phyloP scores from a whole-genome alignment of 2,888 invertebrate species.

The Rhorus exstirpatorius region DNA sequence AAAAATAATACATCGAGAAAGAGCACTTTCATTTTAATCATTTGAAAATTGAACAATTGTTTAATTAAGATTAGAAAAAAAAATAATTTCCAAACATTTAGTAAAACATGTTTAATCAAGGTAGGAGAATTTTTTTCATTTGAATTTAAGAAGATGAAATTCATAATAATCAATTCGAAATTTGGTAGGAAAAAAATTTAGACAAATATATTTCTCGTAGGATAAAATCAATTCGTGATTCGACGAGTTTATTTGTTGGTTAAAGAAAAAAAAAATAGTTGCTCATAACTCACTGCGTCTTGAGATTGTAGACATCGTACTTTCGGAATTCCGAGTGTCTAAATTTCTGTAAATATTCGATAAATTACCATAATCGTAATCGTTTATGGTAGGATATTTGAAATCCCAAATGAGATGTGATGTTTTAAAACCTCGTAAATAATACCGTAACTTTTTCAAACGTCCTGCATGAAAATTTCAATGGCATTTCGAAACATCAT shows the following conservation, averaged over 20 bases:
- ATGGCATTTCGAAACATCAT: too few species aligned
- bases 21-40: too few species aligned
- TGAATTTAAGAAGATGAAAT: too few species aligned
- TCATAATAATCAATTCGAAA: too few species aligned
- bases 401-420: neutral
- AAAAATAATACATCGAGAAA: too few species aligned
- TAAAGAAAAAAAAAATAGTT: too few species aligned
- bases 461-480: neutral
- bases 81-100: too few species aligned
- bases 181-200: neutral
- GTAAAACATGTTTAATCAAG: neutral
- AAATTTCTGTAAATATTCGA: constrained; percentile 87
- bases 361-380: too few species aligned
- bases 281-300: constrained; percentile 86
- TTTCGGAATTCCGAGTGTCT: constrained; percentile 89
- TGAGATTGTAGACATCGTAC: constrained; percentile 89
- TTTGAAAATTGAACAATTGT: too few species aligned
- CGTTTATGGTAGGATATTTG: neutral
- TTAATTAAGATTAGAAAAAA: too few species aligned
- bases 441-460: neutral
- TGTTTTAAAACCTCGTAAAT: neutral
- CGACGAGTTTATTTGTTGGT: too few species aligned
- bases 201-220: neutral
- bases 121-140: too few species aligned
- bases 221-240: neutral